These are phyloP conservation scores for Ochotona princeps DNA, from an alignment of 2,113 vertebrate genomes.

Conservation along the genomic window DNA sequence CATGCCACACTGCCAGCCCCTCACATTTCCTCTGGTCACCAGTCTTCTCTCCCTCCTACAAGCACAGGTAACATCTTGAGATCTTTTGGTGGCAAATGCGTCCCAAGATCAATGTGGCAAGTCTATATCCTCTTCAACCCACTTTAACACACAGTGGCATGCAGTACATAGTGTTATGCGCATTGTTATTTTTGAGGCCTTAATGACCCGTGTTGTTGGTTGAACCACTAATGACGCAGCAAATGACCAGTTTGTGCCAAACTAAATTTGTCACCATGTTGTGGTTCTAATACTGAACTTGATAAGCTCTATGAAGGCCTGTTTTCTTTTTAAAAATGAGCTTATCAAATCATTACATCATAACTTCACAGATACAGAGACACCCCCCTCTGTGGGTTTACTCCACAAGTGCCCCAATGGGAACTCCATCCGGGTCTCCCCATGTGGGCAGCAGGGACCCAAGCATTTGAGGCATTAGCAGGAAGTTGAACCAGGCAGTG, in stretches of 20 bases:
- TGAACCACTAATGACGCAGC: conserved; percentile 22
- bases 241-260: neutral
- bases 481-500: too few species aligned
- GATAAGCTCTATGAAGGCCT: neutral
- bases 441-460: too few species aligned
- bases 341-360: neutral
- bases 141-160: neutral
- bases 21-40: neutral
- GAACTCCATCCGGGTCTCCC: too few species aligned
- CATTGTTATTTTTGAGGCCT: neutral
- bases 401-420: too few species aligned
- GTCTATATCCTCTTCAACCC: neutral
- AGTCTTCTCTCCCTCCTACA: neutral
- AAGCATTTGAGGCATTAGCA: too few species aligned
- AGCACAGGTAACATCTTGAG: neutral
- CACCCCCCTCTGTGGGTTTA: too few species aligned
- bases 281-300: neutral
- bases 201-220: neutral
- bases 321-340: neutral
- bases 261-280: neutral
- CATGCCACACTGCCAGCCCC: too few species aligned
- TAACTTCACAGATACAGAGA: too few species aligned
- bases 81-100: neutral
- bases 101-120: neutral
- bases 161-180: neutral